These are phyloP conservation scores for Caenorhabditis auriculariae DNA, from an alignment of 2,888 invertebrate species.

Conservation along the genomic window DNA sequence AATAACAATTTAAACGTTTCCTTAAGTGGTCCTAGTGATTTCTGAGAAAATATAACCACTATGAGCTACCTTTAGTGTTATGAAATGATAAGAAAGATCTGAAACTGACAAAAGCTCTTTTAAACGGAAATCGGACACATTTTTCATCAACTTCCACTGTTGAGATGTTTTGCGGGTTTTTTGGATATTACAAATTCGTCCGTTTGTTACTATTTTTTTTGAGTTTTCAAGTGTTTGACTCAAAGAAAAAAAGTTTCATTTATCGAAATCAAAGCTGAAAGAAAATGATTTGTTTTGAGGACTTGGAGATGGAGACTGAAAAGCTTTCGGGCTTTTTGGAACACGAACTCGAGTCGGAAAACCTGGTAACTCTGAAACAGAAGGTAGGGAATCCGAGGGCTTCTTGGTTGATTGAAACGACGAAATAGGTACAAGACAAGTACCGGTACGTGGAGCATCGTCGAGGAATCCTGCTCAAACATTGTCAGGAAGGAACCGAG, in stretches of 20 bases:
- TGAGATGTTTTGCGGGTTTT: too few species aligned
- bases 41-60: too few species aligned
- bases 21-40: neutral
- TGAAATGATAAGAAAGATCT: too few species aligned
- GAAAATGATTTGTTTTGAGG: slow-evolving; percentile 64
- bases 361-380: slow-evolving; percentile 94
- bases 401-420: slow-evolving; percentile 1
- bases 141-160: too few species aligned
- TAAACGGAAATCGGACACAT: too few species aligned
- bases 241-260: neutral
- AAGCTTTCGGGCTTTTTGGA: slow-evolving; percentile 95
- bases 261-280: neutral
- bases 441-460: slow-evolving; percentile 94
- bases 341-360: slow-evolving; percentile 93
- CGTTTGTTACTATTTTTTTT: too few species aligned
- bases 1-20: neutral
- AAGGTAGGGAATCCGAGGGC: slow-evolving; percentile 82
- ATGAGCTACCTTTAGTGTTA: too few species aligned
- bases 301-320: slow-evolving; percentile 95
- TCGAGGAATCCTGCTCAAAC: slow-evolving; percentile 89
- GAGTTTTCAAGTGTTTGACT: too few species aligned
- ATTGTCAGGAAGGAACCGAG: slow-evolving; percentile 97
- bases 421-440: slow-evolving; percentile 58
- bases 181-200: too few species aligned
- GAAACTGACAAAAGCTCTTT: too few species aligned